Evolutionary conservation across 37 sponge, comb jelly and placozoan genomes (phyloP), one percentile per base, ranked within the genome.

Genomic region (Mnemiopsis leidyi): DNA sequence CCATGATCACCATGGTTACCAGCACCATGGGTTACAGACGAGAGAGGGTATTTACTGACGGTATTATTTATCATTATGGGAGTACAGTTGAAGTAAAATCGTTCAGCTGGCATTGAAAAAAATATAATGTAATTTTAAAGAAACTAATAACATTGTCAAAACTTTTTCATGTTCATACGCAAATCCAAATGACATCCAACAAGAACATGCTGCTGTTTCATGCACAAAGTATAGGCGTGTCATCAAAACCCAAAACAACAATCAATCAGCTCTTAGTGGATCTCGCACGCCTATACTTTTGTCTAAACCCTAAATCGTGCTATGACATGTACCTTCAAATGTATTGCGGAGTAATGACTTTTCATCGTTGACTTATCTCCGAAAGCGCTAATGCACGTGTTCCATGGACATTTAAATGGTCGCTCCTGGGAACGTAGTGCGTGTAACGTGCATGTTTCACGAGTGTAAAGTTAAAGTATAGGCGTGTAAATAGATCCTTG

Each of bases 281-380:
- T n/a, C n/a, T n/a, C 73, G 20, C 73, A 71, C 73, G 30, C 73
- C 73, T 71, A 71, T 71, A 71, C 73, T 71, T 71, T 71, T 71
- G 3, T 5, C 29, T 23, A 25, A 71, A 71, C 3, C 20, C 20
- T 67, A 67, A 5, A 28, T n/a, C 61, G 61, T 48, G 73, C 24
- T 69, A 23, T 69, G 24, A 69, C 2, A 23, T n/a, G 61, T 85
- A 85, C 90, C 90, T 85, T 85, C 26, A 85, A 26, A 24, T 85
- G 90, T 39, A 85, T 85, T 34, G 90, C 90, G 29, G 90, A 85
- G 90, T 85, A 85, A 32, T 85, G 90, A 39, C 90, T 85, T 85
- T 85, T 85, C 90, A 85, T 85, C 67, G 90, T 85, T 32, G 90
- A 85, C 67, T 85, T 85, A 40, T 85, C 90, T 26, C 90, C 90